These are phyloP conservation scores for Sminthopsis crassicaudata DNA, from an alignment of 2,113 vertebrate genomes.

Conservation along the genomic window DNA sequence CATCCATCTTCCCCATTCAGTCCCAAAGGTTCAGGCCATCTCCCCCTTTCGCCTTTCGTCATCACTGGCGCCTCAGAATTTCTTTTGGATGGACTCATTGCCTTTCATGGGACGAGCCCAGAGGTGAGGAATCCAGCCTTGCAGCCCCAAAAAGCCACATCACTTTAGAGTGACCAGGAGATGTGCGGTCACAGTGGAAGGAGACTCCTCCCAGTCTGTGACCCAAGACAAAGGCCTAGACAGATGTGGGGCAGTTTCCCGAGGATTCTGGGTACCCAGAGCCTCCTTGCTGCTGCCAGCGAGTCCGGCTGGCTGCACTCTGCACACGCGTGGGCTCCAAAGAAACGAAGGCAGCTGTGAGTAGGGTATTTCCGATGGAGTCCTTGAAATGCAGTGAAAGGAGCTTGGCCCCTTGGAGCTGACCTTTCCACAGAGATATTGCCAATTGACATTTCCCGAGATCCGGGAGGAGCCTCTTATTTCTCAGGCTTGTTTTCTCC, in stretches of 20 bases:
- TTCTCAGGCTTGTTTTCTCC: conserved; percentile 57
- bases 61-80: background rate
- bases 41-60: background rate
- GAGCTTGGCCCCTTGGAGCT: conserved; percentile 76
- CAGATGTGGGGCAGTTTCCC: too few species aligned
- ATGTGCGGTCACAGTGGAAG: background rate
- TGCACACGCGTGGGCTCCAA: too few species aligned
- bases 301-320: too few species aligned
- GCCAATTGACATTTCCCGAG: conserved; percentile 74
- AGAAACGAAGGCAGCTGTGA: conserved; percentile 64
- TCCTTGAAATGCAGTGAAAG: conserved; percentile 72
- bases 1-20: background rate
- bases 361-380: conserved; percentile 72
- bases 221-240: background rate
- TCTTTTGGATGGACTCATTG: background rate
- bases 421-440: conserved; percentile 78
- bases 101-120: background rate
- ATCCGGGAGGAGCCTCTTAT: conserved; percentile 54
- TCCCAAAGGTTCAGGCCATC: background rate
- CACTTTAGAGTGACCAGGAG: background rate
- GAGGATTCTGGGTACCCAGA: background rate
- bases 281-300: background rate
- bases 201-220: background rate
- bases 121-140: background rate
- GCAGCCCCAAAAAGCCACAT: background rate